These are phyloP conservation scores for Brienomyrus brachyistius DNA, from an alignment of 2,113 vertebrate species.

Conservation along the genomic window DNA sequence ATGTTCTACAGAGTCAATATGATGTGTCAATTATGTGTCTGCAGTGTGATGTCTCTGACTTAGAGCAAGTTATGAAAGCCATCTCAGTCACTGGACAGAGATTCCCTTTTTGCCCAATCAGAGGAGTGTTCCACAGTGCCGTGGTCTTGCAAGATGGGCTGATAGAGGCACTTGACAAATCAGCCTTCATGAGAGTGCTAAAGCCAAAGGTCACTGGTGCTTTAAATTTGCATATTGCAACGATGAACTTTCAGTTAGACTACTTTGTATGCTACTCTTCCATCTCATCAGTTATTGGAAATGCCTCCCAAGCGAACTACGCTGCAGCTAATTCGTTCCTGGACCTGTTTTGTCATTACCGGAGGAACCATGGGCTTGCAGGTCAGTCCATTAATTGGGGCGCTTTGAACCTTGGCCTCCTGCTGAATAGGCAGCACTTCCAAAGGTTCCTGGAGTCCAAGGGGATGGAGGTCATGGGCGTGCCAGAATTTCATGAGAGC, in stretches of 20 bases:
- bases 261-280: constrained; percentile 83
- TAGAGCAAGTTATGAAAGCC: constrained; percentile 54
- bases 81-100: constrained; percentile 49
- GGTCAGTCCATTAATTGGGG: constrained; percentile 82
- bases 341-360: constrained; percentile 71
- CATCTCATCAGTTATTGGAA: constrained; percentile 71
- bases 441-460: constrained; percentile 65
- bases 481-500: constrained; percentile 61
- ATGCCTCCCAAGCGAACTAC: constrained; percentile 56
- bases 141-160: constrained; percentile 64
- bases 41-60: constrained; percentile 62
- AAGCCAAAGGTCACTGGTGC: constrained; percentile 72
- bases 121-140: constrained; percentile 78
- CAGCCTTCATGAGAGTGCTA: constrained; percentile 66
- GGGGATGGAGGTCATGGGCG: constrained; percentile 65
- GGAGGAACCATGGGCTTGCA: constrained; percentile 67
- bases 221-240: constrained; percentile 72
- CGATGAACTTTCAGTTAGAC: constrained; percentile 62
- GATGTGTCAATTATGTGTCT: constrained; percentile 47
- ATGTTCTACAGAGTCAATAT: constrained; percentile 48
- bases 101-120: constrained; percentile 59
- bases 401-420: constrained; percentile 67
- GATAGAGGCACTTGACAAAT: constrained; percentile 59
- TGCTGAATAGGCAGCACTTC: constrained; percentile 62
- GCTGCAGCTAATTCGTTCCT: constrained; percentile 81